phyloP scores from a whole-genome alignment of 2,113 vertebrate genomes.

The Ornithorhynchus anatinus region DNA sequence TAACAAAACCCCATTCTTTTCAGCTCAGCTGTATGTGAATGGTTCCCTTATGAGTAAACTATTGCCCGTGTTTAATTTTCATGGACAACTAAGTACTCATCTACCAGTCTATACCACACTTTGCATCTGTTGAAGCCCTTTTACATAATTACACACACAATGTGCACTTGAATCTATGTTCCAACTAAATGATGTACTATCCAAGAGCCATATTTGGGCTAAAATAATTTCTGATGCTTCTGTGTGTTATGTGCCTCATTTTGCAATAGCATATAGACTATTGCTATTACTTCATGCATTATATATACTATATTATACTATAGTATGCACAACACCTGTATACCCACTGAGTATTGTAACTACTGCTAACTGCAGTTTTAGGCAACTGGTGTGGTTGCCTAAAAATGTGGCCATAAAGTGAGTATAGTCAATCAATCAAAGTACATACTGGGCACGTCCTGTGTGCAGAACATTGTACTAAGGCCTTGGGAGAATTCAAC shows the following conservation, averaged over 20 bases:
- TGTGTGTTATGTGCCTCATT: neutral
- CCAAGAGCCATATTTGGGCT: neutral
- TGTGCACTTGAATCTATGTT: neutral
- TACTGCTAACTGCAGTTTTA: too few relatives aligned
- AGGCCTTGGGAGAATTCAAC: too few relatives aligned
- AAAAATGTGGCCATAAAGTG: too few relatives aligned
- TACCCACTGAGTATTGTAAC: too few relatives aligned
- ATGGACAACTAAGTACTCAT: neutral
- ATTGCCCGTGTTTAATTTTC: slow-evolving; percentile 10
- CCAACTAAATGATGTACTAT: neutral
- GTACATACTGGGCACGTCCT: too few relatives aligned
- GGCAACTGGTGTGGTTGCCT: too few relatives aligned
- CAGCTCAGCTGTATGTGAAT: neutral
- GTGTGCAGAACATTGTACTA: too few relatives aligned
- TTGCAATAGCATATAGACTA: too few relatives aligned
- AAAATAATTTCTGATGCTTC: rapidly evolving
- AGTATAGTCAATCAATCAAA: too few relatives aligned
- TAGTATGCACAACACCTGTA: too few relatives aligned
- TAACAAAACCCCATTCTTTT: neutral
- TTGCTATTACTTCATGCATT: too few relatives aligned
- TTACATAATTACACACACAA: neutral
- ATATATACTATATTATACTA: too few relatives aligned
- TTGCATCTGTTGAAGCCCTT: neutral
- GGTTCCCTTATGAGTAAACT: neutral
- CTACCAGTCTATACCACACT: neutral